Base-by-base conservation (phyloP, 2,797 vertebrate species). In the Podarcis lilfordi region DNA sequence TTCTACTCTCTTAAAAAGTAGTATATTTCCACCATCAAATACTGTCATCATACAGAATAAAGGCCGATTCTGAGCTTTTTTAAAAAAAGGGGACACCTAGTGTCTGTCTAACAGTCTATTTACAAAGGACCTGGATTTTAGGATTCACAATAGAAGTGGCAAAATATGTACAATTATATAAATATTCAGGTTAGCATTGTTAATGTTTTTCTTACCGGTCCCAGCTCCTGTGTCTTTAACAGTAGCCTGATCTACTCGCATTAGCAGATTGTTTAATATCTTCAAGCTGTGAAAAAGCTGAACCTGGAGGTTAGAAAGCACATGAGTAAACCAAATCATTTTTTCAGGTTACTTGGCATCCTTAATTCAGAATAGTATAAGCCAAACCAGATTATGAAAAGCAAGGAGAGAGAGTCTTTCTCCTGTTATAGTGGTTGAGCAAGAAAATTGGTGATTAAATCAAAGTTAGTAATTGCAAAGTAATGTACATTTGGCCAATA, bases 401-500 rank as follows among this genome's bases (percentile, higher is more conserved):
- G 55, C 35, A 2, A 55, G 50, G 50, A 27, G 50, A 50, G 50
- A 43, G 17, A 8, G 19, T 25, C 19, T 64, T 4, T 59, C 4
- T 64, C n/a, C 72, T 76, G 21, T n/a, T 4, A 76, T 76, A 35
- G 55, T 55, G 17, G 35, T 25, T 64, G 55, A 50, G 32, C 19
- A 40, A 85, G 27, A 75, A 76, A 64, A 61, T 13, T 76, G 35
- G 27, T 21, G 32, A 85, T 85, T 75, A 76, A 76, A 84, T 74
- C 32, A 85, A 59, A 72, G 64, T 85, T 75, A 85, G 32, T n/a
- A 85, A 64, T 59, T 21, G 83, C 29, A 64, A 40, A 76, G 17
- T n/a, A 85, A 76, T 64, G 32, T 43, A 76, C 35, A 64, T 61
- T 75, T 85, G 25, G 84, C 84, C 32, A 76, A 76, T 61, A 76